Evolutionary conservation across 1,140 invertebrate genomes (phyloP).

Genomic region (Anastrepha obliqua): DNA sequence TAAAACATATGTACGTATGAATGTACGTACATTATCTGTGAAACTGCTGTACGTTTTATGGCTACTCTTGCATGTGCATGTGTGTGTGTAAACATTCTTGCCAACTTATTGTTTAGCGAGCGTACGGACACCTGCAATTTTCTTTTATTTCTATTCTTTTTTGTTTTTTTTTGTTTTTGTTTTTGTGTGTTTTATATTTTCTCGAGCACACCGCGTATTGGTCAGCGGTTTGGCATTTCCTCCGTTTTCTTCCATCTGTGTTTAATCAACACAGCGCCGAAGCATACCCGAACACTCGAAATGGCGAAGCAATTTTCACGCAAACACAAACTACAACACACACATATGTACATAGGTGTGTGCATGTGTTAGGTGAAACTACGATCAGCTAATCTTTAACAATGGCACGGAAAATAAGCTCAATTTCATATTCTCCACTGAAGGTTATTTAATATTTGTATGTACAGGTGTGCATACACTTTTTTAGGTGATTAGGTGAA

Average conservation of each 20-base stretch:
- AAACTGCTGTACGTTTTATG: constrained; percentile 19
- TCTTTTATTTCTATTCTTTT: constrained; percentile 15
- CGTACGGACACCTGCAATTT: constrained; percentile 39
- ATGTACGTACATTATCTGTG: neutral
- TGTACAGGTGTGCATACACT: too few relatives aligned
- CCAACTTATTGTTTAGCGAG: constrained; percentile 34
- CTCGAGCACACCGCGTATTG: constrained; percentile 14
- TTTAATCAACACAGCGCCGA: neutral
- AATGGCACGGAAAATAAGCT: too few relatives aligned
- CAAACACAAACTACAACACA: neutral
- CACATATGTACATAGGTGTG: neutral
- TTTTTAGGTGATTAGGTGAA: too few relatives aligned
- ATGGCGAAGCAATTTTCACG: neutral
- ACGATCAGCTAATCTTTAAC: too few relatives aligned
- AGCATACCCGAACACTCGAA: neutral
- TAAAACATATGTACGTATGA: neutral
- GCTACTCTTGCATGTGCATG: neutral
- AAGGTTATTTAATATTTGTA: too few relatives aligned
- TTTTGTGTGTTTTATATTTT: constrained; percentile 9
- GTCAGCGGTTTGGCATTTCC: constrained; percentile 50
- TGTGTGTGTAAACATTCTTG: neutral
- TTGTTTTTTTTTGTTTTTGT: neutral
- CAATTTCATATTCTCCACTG: too few relatives aligned
- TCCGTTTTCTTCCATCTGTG: constrained; percentile 11
- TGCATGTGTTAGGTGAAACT: neutral